phyloP scores from a whole-genome alignment of 2,888 invertebrate species.

The Microchrysa polita region DNA sequence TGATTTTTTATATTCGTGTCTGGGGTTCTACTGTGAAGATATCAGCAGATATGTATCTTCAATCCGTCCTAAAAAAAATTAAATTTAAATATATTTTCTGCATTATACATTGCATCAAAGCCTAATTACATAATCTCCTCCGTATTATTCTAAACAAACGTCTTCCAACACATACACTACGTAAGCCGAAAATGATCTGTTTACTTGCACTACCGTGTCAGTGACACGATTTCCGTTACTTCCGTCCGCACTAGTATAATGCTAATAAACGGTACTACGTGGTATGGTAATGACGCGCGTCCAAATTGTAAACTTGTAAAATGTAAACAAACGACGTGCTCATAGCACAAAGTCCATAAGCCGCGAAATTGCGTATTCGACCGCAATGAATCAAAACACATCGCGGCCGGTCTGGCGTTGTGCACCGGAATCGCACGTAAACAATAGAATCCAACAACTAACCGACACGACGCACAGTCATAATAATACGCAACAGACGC shows the following conservation, averaged over 20 bases:
- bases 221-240: not conserved
- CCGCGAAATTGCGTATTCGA: not conserved
- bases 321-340: constrained; percentile 14
- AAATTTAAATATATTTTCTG: too few species aligned
- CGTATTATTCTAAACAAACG: too few species aligned
- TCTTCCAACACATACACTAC: too few species aligned
- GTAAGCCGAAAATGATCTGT: too few species aligned
- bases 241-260: not conserved
- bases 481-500: constrained; percentile 3
- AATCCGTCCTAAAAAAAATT: too few species aligned
- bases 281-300: not conserved
- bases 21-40: too few species aligned
- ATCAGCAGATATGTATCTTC: too few species aligned
- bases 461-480: constrained; percentile 3
- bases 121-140: too few species aligned
- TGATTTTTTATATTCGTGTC: too few species aligned
- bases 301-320: not conserved
- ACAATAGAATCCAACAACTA: constrained; percentile 23
- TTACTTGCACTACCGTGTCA: too few species aligned
- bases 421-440: constrained; percentile 21
- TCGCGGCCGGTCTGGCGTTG: constrained; percentile 14
- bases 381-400: constrained; percentile 29
- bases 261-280: not conserved
- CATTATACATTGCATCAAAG: too few species aligned
- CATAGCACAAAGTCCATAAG: constrained; percentile 17